Base-by-base conservation (phyloP, 2,888 invertebrate species). In the Lordiphosa fenestrarum region DNA sequence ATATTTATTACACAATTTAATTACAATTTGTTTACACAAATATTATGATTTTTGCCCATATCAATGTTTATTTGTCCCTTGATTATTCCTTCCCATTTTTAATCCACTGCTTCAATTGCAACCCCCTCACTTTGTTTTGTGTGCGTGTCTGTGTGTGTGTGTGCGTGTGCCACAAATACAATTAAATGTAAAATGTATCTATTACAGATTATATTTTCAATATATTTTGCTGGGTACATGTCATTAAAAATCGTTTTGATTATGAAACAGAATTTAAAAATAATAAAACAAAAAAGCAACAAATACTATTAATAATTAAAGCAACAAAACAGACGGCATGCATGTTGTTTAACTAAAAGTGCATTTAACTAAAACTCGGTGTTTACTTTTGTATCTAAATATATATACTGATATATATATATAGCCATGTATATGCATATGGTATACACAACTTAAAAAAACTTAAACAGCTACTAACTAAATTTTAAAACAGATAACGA, bases 151-250 rank as follows among this genome's bases (percentile, higher is more conserved):
- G n/a, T 15, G 39, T 40, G 44, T 12, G 48, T 46, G 57, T 37
- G 19, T 42, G 42, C 30, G 19, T 53, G 39, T 46, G 30, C 23
- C 44, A 12, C 13, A 35, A 35, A 33, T 23, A 30, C 25, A 36
- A 53, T 53, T 42, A 52, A 12, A 41, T 65, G 66, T 41, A 35
- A 56, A 51, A 49, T 40, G 38, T 71, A 50, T 40, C 50, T 59
- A 59, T 66, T 66, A 66, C 59, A 46, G 47, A 36, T 49, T 64
- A 57, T 52, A 60, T 46, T 40, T 33, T 48, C 19, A 46, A 54
- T 66, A 53, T 68, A 53, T 63, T 61, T 75, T 77, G 70, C 75
- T 84, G 84, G 84, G 84, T 84, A 84, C 84, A 84, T 84, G 84
- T 83, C 84, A 84, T 83, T 66, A 66, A 66, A 60, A 44, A 23